A percentile compares a stretch with the other conserved stretches of the same genome.
Conservation (phyloP, 2,888 invertebrate genomes). For the Thymelicus sylvestris region DNA sequence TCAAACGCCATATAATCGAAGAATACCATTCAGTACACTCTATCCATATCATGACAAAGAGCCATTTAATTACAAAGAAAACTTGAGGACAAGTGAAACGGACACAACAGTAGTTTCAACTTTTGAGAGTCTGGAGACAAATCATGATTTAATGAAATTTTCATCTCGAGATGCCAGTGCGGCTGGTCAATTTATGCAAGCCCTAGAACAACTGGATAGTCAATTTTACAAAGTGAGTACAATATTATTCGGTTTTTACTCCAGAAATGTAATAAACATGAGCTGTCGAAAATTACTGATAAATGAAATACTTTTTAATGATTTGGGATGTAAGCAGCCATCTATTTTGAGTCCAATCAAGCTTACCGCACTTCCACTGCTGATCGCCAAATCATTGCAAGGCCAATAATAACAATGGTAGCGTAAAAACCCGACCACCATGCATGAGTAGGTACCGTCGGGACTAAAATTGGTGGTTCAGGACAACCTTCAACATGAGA, state of each 20-base stretch:
- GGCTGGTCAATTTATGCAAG: slow-evolving; percentile 20
- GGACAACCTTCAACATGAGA: no score
- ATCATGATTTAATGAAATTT: background rate
- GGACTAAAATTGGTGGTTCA: no score
- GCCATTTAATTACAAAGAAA: background rate
- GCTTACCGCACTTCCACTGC: no score
- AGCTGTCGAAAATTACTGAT: no score
- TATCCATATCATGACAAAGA: background rate
- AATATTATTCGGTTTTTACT: background rate
- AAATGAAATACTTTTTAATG: no score
- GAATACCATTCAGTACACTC: background rate
- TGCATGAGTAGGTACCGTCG: no score
- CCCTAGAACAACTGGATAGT: slow-evolving; percentile 54
- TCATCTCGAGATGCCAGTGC: background rate
- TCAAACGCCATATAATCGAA: background rate
- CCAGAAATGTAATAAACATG: no score
- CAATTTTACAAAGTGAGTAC: slow-evolving; percentile 49
- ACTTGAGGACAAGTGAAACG: background rate
- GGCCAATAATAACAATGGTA: no score
- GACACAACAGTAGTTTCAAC: background rate
- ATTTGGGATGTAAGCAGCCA: no score
- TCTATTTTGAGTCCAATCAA: no score
- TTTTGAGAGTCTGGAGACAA: background rate
- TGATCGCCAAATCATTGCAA: no score
- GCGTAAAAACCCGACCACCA: no score